These are phyloP conservation scores for Bemisia tabaci DNA, from an alignment of 1,140 invertebrate species.

Conservation along the genomic window DNA sequence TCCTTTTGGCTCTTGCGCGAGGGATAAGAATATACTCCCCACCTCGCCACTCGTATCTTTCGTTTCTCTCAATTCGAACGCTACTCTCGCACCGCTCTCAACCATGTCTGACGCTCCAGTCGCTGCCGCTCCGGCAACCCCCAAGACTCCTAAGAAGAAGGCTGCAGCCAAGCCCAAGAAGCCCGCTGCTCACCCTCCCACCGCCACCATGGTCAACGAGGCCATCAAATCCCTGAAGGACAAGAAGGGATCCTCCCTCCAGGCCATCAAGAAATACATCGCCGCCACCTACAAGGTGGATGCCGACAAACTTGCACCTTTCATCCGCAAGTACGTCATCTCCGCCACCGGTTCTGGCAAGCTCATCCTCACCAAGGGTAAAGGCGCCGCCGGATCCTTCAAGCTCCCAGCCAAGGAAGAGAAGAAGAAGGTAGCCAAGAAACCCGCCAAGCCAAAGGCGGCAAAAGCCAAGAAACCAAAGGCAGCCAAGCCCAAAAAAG, in stretches of 20 bases:
- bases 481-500: constrained; percentile 13
- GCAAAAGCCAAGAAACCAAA: constrained; percentile 7
- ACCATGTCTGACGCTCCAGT: no score
- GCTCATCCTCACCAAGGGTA: constrained; percentile 34
- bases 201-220: constrained; percentile 31
- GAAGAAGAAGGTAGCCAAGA: constrained; percentile 15
- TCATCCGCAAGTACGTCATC: constrained; percentile 34
- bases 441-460: constrained; percentile 16
- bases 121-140: no score
- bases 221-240: constrained; percentile 36
- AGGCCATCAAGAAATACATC: constrained; percentile 43
- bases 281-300: constrained; percentile 34
- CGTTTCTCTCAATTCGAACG: no score
- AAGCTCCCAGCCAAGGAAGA: constrained; percentile 25
- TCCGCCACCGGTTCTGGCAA: constrained; percentile 26
- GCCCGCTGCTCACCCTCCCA: no score
- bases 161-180: no score
- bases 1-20: no score
- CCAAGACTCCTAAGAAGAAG: no score
- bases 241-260: no score
- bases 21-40: no score
- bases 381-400: no score
- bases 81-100: no score
- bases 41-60: no score
- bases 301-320: constrained; percentile 30